Evolutionary conservation across 2,888 invertebrate genomes (phyloP).

Genomic region (Beris morrisii): DNA sequence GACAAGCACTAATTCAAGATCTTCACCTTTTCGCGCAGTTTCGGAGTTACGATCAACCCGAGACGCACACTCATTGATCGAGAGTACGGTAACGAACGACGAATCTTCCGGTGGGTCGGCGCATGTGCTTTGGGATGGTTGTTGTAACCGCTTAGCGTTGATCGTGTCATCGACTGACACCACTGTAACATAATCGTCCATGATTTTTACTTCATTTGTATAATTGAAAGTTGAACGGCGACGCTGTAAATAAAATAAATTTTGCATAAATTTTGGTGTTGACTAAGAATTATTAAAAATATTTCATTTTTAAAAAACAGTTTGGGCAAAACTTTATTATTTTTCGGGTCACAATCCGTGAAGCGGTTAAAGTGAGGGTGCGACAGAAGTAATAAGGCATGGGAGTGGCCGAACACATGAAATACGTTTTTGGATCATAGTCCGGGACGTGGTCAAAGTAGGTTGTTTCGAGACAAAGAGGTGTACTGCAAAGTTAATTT

Average conservation of each 20-base stretch:
- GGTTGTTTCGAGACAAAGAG: too few species aligned
- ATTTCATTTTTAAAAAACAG: too few species aligned
- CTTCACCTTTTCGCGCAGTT: not conserved
- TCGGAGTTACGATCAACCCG: slow-evolving; percentile 37
- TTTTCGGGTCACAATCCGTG: too few species aligned
- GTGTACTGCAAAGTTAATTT: too few species aligned
- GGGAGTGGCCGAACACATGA: too few species aligned
- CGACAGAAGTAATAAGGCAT: too few species aligned
- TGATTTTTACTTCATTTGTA: slow-evolving; percentile 22
- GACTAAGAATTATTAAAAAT: too few species aligned
- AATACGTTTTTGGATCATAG: too few species aligned
- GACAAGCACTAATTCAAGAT: slow-evolving; percentile 71
- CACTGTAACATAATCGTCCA: slow-evolving; percentile 63
- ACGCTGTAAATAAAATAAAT: slow-evolving; percentile 7
- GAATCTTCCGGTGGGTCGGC: slow-evolving; percentile 48
- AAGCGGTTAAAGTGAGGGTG: too few species aligned
- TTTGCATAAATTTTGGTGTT: slow-evolving; percentile 2
- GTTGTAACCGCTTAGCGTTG: slow-evolving; percentile 44
- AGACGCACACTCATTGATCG: slow-evolving; percentile 57
- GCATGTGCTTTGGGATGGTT: slow-evolving; percentile 35
- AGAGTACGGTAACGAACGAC: slow-evolving; percentile 64
- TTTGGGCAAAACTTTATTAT: too few species aligned
- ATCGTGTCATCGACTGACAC: slow-evolving; percentile 61
- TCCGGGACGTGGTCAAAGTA: too few species aligned
- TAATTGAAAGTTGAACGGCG: not conserved